phyloP scores from a whole-genome alignment of 2,797 vertebrate genomes.

The Natrix natrix region DNA sequence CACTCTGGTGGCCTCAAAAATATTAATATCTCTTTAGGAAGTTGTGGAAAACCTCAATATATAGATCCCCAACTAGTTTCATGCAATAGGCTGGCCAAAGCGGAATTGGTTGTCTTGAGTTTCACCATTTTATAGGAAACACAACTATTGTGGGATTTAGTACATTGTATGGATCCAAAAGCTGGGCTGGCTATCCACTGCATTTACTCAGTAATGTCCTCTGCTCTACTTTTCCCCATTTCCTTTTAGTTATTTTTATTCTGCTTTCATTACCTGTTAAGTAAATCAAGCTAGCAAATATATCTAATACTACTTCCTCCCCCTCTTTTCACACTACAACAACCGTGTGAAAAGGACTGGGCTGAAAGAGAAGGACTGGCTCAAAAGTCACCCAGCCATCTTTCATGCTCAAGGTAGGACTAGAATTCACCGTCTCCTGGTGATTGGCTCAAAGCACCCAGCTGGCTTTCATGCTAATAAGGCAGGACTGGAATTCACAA shows the following conservation, averaged over 20 bases:
- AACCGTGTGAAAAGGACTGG: not conserved
- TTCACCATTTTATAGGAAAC: not conserved
- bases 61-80: too few relatives aligned
- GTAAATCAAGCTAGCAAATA: not conserved
- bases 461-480: too few relatives aligned
- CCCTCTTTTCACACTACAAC: not conserved
- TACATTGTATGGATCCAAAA: not conserved
- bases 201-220: not conserved
- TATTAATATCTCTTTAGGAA: not conserved
- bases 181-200: fast-evolving
- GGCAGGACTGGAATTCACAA: too few relatives aligned
- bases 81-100: not conserved
- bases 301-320: not conserved
- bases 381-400: too few relatives aligned
- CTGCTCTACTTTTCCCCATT: not conserved
- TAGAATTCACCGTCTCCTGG: too few relatives aligned
- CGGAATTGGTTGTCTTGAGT: not conserved
- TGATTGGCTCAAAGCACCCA: too few relatives aligned
- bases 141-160: not conserved
- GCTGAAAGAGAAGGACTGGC: not conserved
- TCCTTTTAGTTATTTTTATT: not conserved
- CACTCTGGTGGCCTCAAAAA: not conserved
- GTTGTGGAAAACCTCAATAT: too few relatives aligned
- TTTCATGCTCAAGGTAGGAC: too few relatives aligned
- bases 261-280: not conserved